These are phyloP conservation scores for Enteromius unitaeniatus DNA, from an alignment of 2,797 vertebrate species.

Conservation along the genomic window DNA sequence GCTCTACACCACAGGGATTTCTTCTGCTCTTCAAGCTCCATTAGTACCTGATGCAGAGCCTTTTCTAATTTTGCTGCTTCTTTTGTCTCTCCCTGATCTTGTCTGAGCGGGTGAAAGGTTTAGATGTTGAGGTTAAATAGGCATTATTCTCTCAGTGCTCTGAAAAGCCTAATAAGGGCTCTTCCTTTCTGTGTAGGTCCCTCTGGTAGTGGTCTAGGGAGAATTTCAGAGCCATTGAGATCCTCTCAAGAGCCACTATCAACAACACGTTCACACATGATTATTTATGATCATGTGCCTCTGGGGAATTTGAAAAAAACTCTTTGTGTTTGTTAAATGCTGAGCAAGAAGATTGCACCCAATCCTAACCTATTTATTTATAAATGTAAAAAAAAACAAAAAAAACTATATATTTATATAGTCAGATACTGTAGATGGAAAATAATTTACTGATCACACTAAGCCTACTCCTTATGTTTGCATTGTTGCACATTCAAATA, in stretches of 20 bases:
- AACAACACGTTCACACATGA: conserved; percentile 28
- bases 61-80: conserved; percentile 30
- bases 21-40: conserved; percentile 75
- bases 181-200: conserved; percentile 8
- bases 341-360: neutral
- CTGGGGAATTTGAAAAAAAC: neutral
- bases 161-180: conserved; percentile 36
- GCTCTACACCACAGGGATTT: conserved; percentile 54
- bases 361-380: neutral
- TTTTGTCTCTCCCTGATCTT: conserved; percentile 50
- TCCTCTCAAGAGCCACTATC: conserved; percentile 32
- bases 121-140: conserved; percentile 52
- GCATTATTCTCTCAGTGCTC: conserved; percentile 29
- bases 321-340: neutral
- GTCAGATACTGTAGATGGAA: too few relatives aligned
- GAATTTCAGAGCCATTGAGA: conserved; percentile 28
- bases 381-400: neutral
- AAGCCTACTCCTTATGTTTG: too few relatives aligned
- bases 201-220: conserved; percentile 12
- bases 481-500: too few relatives aligned
- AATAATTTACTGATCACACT: neutral
- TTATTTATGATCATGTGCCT: conserved; percentile 31
- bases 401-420: too few relatives aligned
- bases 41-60: conserved; percentile 65
- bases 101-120: conserved; percentile 36